Percentiles rank a stretch among this genome's conserved stretches.
Conservation (phyloP, 1,140 invertebrate species). For the Nymphalis io region DNA sequence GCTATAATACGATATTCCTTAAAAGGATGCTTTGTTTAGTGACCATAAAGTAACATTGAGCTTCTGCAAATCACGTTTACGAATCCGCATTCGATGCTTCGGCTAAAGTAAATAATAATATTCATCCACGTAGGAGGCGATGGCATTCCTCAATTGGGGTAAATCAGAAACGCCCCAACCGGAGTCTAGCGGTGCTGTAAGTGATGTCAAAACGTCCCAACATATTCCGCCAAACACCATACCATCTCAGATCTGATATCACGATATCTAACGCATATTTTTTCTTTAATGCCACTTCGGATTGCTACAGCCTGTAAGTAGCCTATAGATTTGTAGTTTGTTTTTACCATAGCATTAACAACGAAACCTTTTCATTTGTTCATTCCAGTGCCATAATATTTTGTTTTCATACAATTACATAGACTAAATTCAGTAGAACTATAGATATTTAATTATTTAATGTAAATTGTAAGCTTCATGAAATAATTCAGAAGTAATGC, state of each 20-base stretch:
- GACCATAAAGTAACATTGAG: conserved; percentile 41
- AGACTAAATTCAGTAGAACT: conserved; percentile 7
- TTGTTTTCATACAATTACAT: conserved; percentile 2
- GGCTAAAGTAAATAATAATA: conserved; percentile 58
- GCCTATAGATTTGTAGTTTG: conserved; percentile 43
- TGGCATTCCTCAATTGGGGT: conserved; percentile 74
- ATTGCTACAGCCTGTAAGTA: conserved; percentile 78
- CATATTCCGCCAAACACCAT: conserved; percentile 64
- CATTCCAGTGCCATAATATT: conserved; percentile 21
- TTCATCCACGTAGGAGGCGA: conserved; percentile 75
- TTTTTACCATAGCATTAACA: conserved; percentile 24
- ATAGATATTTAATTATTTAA: conserved; percentile 12
- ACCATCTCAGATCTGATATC: conserved; percentile 68
- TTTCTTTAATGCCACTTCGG: conserved; percentile 76
- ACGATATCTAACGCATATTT: conserved; percentile 76
- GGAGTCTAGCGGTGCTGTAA: conserved; percentile 77
- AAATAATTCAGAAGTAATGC: not conserved
- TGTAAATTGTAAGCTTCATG: not conserved
- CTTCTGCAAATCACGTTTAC: conserved; percentile 45
- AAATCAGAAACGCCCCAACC: conserved; percentile 70
- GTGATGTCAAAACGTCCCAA: conserved; percentile 70
- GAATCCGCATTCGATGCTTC: conserved; percentile 52
- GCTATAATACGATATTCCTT: not conserved
- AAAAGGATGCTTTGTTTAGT: conserved; percentile 33
- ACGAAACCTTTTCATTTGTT: conserved; percentile 8